phyloP scores from a whole-genome alignment of 2,888 invertebrate species.

The Chrysina gloriosa region DNA sequence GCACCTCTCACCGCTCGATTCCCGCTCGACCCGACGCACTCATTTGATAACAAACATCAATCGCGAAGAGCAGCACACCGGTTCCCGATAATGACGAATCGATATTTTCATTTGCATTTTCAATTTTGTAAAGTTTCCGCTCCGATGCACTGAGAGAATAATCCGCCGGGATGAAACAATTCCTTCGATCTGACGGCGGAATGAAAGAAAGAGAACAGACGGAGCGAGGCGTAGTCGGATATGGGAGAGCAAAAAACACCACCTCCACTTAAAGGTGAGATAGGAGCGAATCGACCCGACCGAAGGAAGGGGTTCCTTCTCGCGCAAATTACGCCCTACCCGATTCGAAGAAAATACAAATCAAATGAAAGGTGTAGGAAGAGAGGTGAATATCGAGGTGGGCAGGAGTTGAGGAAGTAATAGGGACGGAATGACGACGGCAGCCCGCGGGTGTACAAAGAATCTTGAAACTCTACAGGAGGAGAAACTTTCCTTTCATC shows the following conservation, averaged over 20 bases:
- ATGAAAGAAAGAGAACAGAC: constrained; percentile 23
- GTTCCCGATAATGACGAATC: constrained; percentile 43
- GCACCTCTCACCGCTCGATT: not conserved
- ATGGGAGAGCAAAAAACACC: constrained; percentile 7
- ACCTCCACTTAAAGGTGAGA: constrained; percentile 21
- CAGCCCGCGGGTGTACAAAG: constrained; percentile 61
- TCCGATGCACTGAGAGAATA: constrained; percentile 54
- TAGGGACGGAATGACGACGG: constrained; percentile 3
- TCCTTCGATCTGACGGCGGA: constrained; percentile 40
- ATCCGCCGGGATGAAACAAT: constrained; percentile 57
- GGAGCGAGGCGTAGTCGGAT: not conserved
- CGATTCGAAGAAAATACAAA: constrained; percentile 57
- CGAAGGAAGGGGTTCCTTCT: constrained; percentile 2
- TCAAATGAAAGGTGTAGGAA: constrained; percentile 61
- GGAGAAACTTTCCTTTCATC: constrained; percentile 65
- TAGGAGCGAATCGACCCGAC: not conserved
- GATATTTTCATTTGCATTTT: constrained; percentile 49
- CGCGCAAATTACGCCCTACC: constrained; percentile 45
- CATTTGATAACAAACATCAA: constrained; percentile 38
- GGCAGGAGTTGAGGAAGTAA: not conserved
- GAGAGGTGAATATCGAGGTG: constrained; percentile 13
- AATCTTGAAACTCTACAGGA: constrained; percentile 61
- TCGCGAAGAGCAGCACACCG: constrained; percentile 24
- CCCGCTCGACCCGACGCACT: not conserved
- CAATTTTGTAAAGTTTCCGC: constrained; percentile 50